Base-by-base conservation (phyloP, 1,140 invertebrate species). In the Eulimnadia texana region DNA sequence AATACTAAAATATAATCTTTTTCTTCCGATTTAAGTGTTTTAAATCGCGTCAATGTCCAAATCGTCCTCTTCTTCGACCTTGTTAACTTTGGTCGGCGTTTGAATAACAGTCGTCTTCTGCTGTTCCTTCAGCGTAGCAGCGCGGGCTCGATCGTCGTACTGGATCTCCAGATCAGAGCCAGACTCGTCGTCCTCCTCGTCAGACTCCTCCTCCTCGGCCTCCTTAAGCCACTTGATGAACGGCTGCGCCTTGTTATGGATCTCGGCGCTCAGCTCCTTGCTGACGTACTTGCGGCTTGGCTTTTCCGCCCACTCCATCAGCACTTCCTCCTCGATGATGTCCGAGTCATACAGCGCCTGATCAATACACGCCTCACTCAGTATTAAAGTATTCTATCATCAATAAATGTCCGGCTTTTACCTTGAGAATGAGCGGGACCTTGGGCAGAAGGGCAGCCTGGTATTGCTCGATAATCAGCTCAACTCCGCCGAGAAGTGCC, bases 141-240 rank as follows among this genome's bases (percentile, higher is more conserved):
- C 80, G 70, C 83, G 82, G 24, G 86, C 88, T 72, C 88, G 82
- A 73, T 91, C 88, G 71, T 90, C 83, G 70, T 91, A 92, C 71
- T 91, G 88, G 73, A 92, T 88, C 83, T 84, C 80, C 23, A 83
- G 74, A 67, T 86, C 83, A 66, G 82, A 81, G 70, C 81, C 80
- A 63, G 83, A 81, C 60, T 82, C 82, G 55, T 85, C 84, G 22
- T 83, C 81, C 3, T 79, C 80, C 24, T 84, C 82, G 16, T 82
- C 81, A 28, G 81, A 82, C 58, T 88, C 85, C 71, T 96, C 92
- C 72, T 95, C 93, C 68, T 98, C 93, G 60, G 96, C 95, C 75
- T 98, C 90, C 72, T 91, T 83, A 50, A 99, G 80, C 96, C 96
- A 99, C 67, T 86, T 92, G 10, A 99, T 81, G 73, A 99, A 96